Evolutionary conservation across 2,888 invertebrate genomes (phyloP).

Genomic region (Drosophila mimetica): DNA sequence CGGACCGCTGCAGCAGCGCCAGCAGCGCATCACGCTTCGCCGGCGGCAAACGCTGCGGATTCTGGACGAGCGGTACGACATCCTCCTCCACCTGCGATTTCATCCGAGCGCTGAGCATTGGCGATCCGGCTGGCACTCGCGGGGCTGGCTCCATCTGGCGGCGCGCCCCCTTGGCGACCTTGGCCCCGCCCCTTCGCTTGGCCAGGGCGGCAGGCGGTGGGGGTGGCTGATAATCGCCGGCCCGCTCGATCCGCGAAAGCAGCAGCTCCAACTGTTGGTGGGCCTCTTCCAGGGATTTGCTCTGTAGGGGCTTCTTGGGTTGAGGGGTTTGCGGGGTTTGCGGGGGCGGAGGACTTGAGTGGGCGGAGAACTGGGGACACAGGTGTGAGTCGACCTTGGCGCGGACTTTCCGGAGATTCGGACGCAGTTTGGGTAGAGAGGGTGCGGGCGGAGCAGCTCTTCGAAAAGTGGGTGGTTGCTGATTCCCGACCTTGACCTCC

Average conservation of each 20-base stretch:
- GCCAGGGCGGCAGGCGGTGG: not conserved
- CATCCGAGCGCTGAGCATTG: conserved; percentile 45
- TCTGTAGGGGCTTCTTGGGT: not conserved
- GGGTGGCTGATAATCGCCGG: conserved; percentile 7
- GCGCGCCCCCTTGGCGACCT: conserved; percentile 18
- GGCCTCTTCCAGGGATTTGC: conserved; percentile 44
- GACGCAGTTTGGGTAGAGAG: not conserved
- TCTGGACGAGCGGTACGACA: conserved; percentile 52
- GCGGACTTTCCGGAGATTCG: conserved; percentile 4
- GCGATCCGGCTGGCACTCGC: conserved; percentile 54
- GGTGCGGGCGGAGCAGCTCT: not conserved
- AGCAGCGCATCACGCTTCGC: conserved; percentile 46
- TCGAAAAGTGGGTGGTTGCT: not conserved
- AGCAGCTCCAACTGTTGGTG: conserved; percentile 59
- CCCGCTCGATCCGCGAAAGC: conserved; percentile 52
- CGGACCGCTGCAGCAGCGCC: conserved; percentile 45
- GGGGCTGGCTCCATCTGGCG: conserved; percentile 46
- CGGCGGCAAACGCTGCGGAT: conserved; percentile 46
- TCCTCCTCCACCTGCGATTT: not conserved
- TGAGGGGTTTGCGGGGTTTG: not conserved
- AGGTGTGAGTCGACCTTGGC: conserved; percentile 36
- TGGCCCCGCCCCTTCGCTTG: conserved; percentile 4
- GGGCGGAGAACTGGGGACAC: not conserved
- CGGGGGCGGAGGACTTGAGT: not conserved
- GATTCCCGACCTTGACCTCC: not conserved